Conservation (phyloP, 2,113 vertebrate genomes). For the Corydoras sp. region DNA sequence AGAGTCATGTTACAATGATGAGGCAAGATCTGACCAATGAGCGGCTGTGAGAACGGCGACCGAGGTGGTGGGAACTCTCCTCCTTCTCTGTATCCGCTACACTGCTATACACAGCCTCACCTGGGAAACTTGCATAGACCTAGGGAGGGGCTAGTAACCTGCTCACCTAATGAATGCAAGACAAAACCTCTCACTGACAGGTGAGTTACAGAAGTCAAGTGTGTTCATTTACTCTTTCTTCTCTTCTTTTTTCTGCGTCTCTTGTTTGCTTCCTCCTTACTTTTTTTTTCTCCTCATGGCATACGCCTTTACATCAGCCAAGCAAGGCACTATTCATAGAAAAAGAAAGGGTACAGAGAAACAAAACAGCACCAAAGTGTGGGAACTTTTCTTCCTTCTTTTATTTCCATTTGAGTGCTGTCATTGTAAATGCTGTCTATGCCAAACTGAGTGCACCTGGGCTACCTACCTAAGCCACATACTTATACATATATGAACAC, state of each 20-base stretch:
- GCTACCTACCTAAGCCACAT: not conserved
- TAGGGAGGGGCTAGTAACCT: conserved; percentile 57
- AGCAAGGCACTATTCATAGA: conserved; percentile 54
- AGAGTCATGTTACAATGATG: conserved; percentile 58
- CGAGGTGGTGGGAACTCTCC: conserved; percentile 79
- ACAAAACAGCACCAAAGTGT: conserved; percentile 63
- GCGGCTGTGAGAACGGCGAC: conserved; percentile 68
- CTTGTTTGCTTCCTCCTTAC: conserved; percentile 29
- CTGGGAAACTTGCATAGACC: conserved; percentile 64
- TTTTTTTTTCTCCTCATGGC: conserved; percentile 54
- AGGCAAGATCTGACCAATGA: conserved; percentile 62
- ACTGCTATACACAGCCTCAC: conserved; percentile 48
- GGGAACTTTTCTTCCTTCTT: conserved; percentile 64
- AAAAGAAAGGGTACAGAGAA: conserved; percentile 55
- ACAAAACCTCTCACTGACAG: conserved; percentile 66
- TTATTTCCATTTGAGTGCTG: conserved; percentile 59
- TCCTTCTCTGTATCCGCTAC: conserved; percentile 57
- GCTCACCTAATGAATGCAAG: conserved; percentile 64
- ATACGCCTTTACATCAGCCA: conserved; percentile 55
- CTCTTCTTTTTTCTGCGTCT: conserved; percentile 36
- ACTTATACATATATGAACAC: no score
- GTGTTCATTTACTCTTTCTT: conserved; percentile 42
- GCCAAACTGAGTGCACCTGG: conserved; percentile 67
- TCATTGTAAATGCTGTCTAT: conserved; percentile 66
- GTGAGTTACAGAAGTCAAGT: conserved; percentile 71